A percentile compares a stretch with the other conserved stretches of the same genome.
These are phyloP conservation scores for Platorchestia sp. DNA, from an alignment of 1,140 invertebrate species.

Conservation along the genomic window DNA sequence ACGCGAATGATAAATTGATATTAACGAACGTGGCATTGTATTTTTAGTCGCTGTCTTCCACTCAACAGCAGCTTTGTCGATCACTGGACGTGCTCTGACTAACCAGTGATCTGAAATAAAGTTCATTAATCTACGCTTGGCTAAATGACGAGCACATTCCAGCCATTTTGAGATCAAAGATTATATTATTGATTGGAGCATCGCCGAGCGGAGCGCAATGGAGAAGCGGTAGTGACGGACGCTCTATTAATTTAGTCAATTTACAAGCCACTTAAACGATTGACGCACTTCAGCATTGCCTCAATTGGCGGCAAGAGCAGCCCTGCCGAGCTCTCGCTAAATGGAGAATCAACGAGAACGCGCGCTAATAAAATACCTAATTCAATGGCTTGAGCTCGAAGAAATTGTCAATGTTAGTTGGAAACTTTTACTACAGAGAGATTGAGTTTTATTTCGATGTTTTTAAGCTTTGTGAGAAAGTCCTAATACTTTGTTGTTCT, in stretches of 20 bases:
- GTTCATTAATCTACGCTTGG: neutral
- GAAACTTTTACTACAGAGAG: neutral
- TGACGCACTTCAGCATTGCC: slow-evolving; percentile 35
- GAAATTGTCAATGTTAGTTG: neutral
- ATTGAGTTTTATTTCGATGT: neutral
- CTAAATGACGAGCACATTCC: neutral
- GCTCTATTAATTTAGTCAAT: slow-evolving; percentile 26
- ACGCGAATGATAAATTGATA: neutral
- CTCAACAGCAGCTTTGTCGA: neutral
- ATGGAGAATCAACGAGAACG: neutral
- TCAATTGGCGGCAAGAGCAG: slow-evolving; percentile 7
- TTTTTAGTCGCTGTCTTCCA: neutral
- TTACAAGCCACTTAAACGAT: slow-evolving; percentile 41
- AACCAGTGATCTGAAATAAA: neutral
- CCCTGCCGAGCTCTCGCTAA: neutral
- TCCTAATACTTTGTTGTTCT: neutral
- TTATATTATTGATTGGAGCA: neutral
- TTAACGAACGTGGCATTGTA: neutral
- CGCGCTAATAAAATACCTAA: neutral
- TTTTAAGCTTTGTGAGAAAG: neutral
- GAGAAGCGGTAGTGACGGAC: neutral
- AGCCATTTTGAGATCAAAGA: neutral
- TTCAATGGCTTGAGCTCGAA: neutral
- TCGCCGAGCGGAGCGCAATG: neutral
- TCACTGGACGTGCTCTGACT: neutral